Evolutionary conservation across 2,113 vertebrate genomes (phyloP).

Genomic region (Odocoileus hemionus): DNA sequence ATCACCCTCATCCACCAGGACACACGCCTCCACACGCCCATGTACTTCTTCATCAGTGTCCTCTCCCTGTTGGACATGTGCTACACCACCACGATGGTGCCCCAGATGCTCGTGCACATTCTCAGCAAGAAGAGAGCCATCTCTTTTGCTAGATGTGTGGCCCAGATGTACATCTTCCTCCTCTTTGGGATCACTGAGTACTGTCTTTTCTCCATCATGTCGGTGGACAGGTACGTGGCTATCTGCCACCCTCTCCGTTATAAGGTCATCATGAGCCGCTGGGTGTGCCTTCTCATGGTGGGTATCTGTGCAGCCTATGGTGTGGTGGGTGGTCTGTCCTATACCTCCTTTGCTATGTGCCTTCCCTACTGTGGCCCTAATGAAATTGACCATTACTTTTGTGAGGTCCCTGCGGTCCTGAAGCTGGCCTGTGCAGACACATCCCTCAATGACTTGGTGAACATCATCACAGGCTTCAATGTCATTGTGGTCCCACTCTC

Average conservation of each 20-base stretch:
- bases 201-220: constrained; percentile 36
- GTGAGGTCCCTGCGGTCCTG: constrained; percentile 46
- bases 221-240: constrained; percentile 35
- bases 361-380: constrained; percentile 55
- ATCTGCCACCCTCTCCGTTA: constrained; percentile 64
- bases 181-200: too few relatives aligned
- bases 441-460: constrained; percentile 51
- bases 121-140: too few relatives aligned
- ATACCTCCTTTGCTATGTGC: constrained; percentile 46
- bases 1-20: constrained; percentile 38
- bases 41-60: too few relatives aligned
- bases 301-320: background rate
- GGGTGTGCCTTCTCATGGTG: constrained; percentile 32
- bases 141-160: too few relatives aligned
- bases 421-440: constrained; percentile 63
- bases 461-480: constrained; percentile 58
- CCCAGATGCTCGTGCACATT: too few relatives aligned
- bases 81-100: too few relatives aligned
- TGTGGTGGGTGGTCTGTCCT: constrained; percentile 25
- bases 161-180: too few relatives aligned
- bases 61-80: too few relatives aligned
- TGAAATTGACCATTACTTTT: constrained; percentile 62
- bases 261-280: constrained; percentile 38
- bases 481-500: constrained; percentile 60
- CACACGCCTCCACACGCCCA: too few relatives aligned